These are phyloP conservation scores for Caligus rogercresseyi DNA, from an alignment of 1,140 invertebrate species.

Conservation along the genomic window DNA sequence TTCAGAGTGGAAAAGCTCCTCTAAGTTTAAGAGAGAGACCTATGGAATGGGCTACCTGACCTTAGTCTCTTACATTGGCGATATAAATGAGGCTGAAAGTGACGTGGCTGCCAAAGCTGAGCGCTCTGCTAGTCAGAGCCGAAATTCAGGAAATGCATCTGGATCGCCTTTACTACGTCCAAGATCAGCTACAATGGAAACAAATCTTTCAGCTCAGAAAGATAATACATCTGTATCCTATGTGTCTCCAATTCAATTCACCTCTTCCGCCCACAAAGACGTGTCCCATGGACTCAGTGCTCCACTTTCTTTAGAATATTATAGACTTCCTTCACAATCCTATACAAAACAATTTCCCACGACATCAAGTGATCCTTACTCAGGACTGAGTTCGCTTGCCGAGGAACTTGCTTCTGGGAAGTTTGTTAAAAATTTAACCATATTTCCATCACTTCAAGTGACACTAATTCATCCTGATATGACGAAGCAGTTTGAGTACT, in stretches of 20 bases:
- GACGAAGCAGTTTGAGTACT: slow-evolving; percentile 12
- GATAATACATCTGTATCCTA: not conserved
- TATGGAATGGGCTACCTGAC: slow-evolving; percentile 7
- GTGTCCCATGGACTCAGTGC: not conserved
- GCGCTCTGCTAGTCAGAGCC: slow-evolving; percentile 75
- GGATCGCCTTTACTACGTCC: slow-evolving; percentile 35
- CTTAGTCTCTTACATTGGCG: slow-evolving; percentile 4
- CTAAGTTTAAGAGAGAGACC: slow-evolving; percentile 7
- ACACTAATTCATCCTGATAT: slow-evolving; percentile 20
- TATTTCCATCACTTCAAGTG: slow-evolving; percentile 18
- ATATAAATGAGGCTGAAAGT: slow-evolving; percentile 1
- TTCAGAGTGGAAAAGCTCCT: not conserved
- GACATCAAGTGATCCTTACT: not conserved
- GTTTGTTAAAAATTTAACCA: slow-evolving; percentile 16
- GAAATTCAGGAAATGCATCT: slow-evolving; percentile 59
- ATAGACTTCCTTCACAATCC: not conserved
- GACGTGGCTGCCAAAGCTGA: slow-evolving; percentile 41
- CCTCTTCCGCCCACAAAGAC: not conserved
- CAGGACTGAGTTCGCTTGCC: not conserved
- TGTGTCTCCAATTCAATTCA: not conserved
- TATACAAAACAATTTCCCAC: not conserved
- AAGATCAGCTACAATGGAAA: not conserved
- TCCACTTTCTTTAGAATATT: not conserved
- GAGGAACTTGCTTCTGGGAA: slow-evolving; percentile 16
- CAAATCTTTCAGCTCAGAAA: not conserved